These are phyloP conservation scores for Sarcophaga variegata DNA, from an alignment of 2,888 invertebrate species.

Conservation along the genomic window DNA sequence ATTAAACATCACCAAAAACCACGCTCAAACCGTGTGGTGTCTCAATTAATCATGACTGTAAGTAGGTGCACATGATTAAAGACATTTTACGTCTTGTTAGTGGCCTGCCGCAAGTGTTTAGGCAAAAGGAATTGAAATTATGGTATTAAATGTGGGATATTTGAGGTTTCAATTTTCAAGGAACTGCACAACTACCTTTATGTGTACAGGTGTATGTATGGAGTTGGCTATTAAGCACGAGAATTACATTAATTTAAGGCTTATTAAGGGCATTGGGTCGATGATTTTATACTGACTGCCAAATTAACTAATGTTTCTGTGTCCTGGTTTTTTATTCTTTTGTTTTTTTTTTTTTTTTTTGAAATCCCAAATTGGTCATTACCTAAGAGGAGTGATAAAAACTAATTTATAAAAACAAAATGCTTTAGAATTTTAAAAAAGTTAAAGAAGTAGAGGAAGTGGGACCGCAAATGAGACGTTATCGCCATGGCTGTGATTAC, in stretches of 20 bases:
- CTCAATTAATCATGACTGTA: conserved; percentile 67
- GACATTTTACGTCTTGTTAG: conserved; percentile 59
- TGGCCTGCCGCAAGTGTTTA: conserved; percentile 41
- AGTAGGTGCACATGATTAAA: conserved; percentile 69
- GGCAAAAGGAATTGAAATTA: conserved; percentile 53
- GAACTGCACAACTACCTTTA: background rate
- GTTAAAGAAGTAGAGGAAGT: no score
- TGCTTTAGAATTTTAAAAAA: no score
- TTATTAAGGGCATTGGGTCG: conserved; percentile 21
- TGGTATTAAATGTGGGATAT: background rate
- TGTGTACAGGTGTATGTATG: background rate
- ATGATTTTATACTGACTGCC: background rate
- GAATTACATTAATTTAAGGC: conserved; percentile 26
- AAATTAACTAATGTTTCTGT: background rate
- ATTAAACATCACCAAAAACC: conserved; percentile 21
- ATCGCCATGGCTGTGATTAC: no score
- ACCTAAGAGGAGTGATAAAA: no score
- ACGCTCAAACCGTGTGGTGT: conserved; percentile 61
- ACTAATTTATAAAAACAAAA: no score
- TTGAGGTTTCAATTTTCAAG: conserved; percentile 13
- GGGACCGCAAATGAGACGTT: no score
- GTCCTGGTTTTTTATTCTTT: no score
- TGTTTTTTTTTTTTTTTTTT: no score
- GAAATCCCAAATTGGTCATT: no score
- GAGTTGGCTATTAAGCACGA: conserved; percentile 22